phyloP scores from a whole-genome alignment of 1,140 invertebrate genomes.

The Chelonus insularis region DNA sequence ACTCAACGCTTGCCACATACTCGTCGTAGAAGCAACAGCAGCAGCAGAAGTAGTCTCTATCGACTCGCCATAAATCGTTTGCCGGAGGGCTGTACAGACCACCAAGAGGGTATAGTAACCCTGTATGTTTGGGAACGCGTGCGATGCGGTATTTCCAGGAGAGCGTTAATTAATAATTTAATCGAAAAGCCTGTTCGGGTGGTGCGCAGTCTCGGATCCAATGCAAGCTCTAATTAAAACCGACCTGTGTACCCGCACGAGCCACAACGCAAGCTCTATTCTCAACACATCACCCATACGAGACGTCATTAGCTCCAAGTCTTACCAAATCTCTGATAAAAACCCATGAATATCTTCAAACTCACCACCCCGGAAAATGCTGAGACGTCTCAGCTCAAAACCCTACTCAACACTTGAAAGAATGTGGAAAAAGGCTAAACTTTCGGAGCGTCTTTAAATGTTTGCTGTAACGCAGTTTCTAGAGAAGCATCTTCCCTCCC shows the following conservation, averaged over 20 bases:
- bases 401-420: neutral
- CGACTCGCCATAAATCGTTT: constrained; percentile 27
- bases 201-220: constrained; percentile 29
- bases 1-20: constrained; percentile 1
- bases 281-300: neutral
- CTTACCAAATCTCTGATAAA: neutral
- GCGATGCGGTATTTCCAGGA: constrained; percentile 50
- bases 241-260: constrained; percentile 28
- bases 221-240: constrained; percentile 46
- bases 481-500: neutral
- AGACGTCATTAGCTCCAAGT: neutral
- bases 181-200: constrained; percentile 53
- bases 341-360: no score
- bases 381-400: neutral
- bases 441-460: constrained; percentile 1
- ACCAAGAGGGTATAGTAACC: no score
- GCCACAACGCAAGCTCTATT: neutral
- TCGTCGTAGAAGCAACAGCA: neutral
- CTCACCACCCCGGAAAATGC: neutral
- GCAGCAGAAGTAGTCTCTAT: constrained; percentile 19
- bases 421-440: neutral
- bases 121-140: constrained; percentile 27
- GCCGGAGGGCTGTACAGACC: constrained; percentile 6
- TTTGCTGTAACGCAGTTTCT: neutral
- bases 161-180: constrained; percentile 60